Conservation (phyloP, 2,113 vertebrate species). For the Bubo bubo region DNA sequence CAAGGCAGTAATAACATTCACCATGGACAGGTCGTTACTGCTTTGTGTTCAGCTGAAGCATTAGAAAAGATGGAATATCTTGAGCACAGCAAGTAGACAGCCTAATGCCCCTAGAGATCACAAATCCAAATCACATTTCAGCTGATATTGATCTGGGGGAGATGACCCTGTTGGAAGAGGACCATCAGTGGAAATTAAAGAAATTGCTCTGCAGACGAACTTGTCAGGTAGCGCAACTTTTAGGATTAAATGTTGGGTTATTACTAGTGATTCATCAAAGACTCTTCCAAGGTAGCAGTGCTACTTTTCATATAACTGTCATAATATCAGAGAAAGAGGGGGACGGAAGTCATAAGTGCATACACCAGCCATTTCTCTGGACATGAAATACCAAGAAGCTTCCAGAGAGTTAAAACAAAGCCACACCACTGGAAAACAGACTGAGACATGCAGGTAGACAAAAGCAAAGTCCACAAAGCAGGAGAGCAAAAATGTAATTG, state of each 20-base stretch:
- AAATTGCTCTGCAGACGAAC: conserved; percentile 32
- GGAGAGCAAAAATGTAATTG: background rate
- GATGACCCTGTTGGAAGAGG: conserved; percentile 10
- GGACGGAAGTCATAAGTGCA: background rate
- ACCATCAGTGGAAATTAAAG: conserved; percentile 41
- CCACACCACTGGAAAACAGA: background rate
- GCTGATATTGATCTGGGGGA: conserved; percentile 30
- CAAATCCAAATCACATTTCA: conserved; percentile 37
- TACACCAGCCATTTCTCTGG: background rate
- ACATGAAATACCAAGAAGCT: background rate
- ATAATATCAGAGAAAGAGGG: background rate
- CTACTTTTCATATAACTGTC: conserved; percentile 28
- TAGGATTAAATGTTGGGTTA: conserved; percentile 42
- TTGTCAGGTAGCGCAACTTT: conserved; percentile 41
- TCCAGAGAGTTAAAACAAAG: background rate
- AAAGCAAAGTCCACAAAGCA: background rate
- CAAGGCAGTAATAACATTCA: background rate
- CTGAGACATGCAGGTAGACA: background rate
- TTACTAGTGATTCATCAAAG: conserved; percentile 46
- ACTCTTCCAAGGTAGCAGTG: background rate
- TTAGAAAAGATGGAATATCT: conserved; percentile 22
- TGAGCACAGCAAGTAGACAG: background rate
- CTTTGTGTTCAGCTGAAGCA: background rate
- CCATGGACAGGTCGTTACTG: background rate
- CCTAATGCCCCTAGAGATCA: background rate